Conservation (phyloP, 2,113 vertebrate species). For the Dermatemys mawii region DNA sequence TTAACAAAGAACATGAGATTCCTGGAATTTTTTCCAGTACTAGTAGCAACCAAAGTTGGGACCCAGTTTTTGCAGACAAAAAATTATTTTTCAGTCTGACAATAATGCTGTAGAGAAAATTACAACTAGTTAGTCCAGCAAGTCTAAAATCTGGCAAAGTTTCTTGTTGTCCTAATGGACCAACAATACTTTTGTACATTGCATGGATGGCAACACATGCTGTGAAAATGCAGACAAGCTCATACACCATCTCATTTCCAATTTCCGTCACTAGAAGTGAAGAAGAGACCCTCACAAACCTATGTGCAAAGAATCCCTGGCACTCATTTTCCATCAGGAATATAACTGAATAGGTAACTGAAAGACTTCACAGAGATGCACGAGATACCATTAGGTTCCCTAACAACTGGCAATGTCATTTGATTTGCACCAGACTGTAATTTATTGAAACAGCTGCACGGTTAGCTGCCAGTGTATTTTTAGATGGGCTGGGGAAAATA, state of each 20-base stretch:
- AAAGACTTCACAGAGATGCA: background rate
- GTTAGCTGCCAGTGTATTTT: background rate
- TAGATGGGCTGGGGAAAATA: background rate
- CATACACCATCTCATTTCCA: background rate
- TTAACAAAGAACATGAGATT: conserved; percentile 35
- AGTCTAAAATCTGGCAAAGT: background rate
- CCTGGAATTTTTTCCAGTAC: conserved; percentile 1
- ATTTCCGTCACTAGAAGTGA: background rate
- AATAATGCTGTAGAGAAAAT: background rate
- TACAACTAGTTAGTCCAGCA: background rate
- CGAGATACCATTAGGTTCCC: background rate
- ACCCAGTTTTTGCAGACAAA: conserved; percentile 5
- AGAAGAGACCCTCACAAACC: background rate
- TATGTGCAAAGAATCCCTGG: background rate
- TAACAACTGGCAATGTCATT: accelerated
- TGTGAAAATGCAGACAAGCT: background rate
- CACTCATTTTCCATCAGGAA: background rate
- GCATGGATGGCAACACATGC: background rate
- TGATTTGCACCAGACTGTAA: background rate
- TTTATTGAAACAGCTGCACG: accelerated
- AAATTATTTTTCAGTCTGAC: conserved; percentile 27
- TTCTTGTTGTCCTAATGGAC: background rate
- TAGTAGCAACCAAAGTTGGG: accelerated
- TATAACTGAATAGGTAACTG: accelerated
- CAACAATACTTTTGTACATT: background rate